Base-by-base conservation (phyloP, 1,140 invertebrate genomes). In the Pogonognathellus flavescens region DNA sequence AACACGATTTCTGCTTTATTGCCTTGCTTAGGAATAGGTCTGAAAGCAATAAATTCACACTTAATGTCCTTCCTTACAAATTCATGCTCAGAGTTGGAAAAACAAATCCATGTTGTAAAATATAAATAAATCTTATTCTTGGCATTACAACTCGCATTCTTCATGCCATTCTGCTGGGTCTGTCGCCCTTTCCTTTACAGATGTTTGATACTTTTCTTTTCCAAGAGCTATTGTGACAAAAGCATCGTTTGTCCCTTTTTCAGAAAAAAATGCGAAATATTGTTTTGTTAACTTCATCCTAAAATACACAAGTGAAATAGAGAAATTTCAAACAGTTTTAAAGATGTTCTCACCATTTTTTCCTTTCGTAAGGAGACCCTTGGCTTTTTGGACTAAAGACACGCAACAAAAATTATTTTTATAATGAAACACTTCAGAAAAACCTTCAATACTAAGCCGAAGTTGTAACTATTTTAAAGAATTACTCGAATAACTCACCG, bases 151-250 rank as follows among this genome's bases (percentile, higher is more conserved):
- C 92, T 98, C 97, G 91, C 97, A 98, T 93, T 98, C 97, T 91
- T 98, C 97, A 90, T 96, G 94, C 97, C 97, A 98, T 91, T 97
- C 96, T 20, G 96, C 95, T 90, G 94, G 94, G 87, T 94, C 93
- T 80, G 92, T 91, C 18, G 59, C 93, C 92, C 97, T 97, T 91
- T 98, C 95, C 91, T 98, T 97, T 85, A 97, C 94, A 72, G 97
- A 98, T 66, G 97, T 98, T 92, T 97, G 96, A 91, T 96, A 98
- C 92, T 97, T 98, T 90, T 97, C 97, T 92, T 98, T 98, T 25
- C 96, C 97, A 88, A 98, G 92, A 49, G 94, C 95, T 90, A 98
- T 98, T 82, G 96, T 97, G 89, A 98, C 97, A 93, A 97, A 98
- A 89, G 95, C 97, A 92, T 98, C 97, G 93, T 97, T 97, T 89